Conservation (phyloP, 2,113 vertebrate species). For the Balaenoptera acutorostrata region DNA sequence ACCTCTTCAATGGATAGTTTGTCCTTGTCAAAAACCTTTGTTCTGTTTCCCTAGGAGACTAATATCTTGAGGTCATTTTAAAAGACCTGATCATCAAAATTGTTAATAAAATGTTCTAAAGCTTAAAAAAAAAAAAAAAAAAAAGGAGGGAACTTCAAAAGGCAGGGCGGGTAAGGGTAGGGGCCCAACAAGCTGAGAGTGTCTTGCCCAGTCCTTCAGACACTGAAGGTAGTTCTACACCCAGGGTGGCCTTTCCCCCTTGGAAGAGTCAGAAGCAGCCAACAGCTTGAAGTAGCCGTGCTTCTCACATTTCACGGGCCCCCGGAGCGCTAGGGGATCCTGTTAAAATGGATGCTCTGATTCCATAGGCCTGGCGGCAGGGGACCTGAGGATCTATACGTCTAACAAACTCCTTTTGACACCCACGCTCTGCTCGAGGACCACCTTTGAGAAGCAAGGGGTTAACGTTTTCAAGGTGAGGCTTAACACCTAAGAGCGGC, state of each 20-base stretch:
- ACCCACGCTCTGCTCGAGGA: rapidly evolving
- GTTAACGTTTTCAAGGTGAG: neutral
- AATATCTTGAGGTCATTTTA: no score
- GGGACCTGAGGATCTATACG: neutral
- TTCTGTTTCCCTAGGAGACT: no score
- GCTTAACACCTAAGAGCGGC: neutral
- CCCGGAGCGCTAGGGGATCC: neutral
- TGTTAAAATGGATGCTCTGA: neutral
- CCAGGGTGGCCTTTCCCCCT: neutral
- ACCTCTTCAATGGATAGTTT: no score
- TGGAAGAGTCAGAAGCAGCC: neutral
- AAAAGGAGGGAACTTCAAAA: no score
- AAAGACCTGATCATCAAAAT: no score
- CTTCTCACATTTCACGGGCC: neutral
- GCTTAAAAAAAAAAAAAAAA: no score
- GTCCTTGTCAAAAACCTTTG: no score
- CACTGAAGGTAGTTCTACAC: neutral
- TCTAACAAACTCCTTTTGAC: neutral
- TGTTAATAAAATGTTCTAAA: no score
- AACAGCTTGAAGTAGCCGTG: neutral
- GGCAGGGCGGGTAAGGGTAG: neutral
- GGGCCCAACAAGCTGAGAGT: no score
- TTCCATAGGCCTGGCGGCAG: no score
- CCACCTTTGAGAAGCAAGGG: neutral
- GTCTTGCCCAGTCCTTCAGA: neutral